These are phyloP conservation scores for Nymphalis urticae DNA, from an alignment of 2,888 invertebrate genomes.

Conservation along the genomic window DNA sequence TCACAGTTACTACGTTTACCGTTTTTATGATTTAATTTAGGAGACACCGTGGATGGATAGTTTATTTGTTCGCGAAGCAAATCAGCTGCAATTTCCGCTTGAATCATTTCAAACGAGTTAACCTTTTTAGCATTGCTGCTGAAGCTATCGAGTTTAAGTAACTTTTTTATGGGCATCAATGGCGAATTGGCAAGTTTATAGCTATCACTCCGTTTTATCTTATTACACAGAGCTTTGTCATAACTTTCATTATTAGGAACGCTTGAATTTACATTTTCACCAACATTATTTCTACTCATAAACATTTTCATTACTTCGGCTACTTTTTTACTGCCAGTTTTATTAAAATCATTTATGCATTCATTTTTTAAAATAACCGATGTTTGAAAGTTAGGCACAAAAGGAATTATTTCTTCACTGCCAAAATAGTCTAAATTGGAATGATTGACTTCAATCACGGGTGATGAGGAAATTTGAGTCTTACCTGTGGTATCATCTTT, in stretches of 20 bases:
- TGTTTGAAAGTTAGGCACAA: conserved; percentile 75
- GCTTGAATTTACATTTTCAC: conserved; percentile 44
- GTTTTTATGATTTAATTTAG: conserved; percentile 71
- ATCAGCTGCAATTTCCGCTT: conserved; percentile 83
- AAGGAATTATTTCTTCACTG: conserved; percentile 65
- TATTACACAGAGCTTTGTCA: conserved; percentile 63
- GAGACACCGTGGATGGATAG: conserved; percentile 85
- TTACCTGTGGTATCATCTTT: conserved; percentile 87
- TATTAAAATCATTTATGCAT: conserved; percentile 55
- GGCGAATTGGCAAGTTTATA: conserved; percentile 91
- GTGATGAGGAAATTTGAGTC: conserved; percentile 49
- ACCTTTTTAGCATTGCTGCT: conserved; percentile 70
- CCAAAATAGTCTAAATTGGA: conserved; percentile 49
- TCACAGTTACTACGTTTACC: conserved; percentile 63
- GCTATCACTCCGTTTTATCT: conserved; percentile 91
- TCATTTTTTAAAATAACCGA: conserved; percentile 71
- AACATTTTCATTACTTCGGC: conserved; percentile 77
- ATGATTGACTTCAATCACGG: conserved; percentile 47
- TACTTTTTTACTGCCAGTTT: conserved; percentile 67
- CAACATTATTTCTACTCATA: conserved; percentile 60
- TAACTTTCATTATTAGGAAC: conserved; percentile 44
- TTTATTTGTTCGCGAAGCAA: conserved; percentile 86
- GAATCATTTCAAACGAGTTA: conserved; percentile 80
- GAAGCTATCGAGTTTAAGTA: conserved; percentile 77
- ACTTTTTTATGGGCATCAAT: conserved; percentile 84